These are phyloP conservation scores for Solenopsis invicta DNA, from an alignment of 1,140 invertebrate species.

Conservation along the genomic window DNA sequence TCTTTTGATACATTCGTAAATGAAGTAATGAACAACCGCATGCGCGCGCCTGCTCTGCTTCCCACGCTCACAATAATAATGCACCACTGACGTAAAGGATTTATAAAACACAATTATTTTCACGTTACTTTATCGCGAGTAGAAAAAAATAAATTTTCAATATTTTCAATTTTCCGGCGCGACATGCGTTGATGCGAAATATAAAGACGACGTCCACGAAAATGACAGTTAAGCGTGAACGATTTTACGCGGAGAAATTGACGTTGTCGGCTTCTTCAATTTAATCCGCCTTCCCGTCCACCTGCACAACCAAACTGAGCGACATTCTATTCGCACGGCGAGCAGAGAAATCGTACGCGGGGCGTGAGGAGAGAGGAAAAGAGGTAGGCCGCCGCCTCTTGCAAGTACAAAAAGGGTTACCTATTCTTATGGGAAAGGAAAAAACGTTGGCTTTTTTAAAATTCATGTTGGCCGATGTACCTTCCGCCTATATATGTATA, in stretches of 20 bases:
- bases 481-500: constrained; percentile 5
- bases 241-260: constrained; percentile 49
- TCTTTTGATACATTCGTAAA: too few species aligned
- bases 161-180: constrained; percentile 54
- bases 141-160: constrained; percentile 44
- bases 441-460: constrained; percentile 55
- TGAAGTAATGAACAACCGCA: too few species aligned
- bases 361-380: not conserved
- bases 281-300: constrained; percentile 54
- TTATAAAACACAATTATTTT: constrained; percentile 37
- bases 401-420: constrained; percentile 26
- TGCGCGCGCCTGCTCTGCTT: too few species aligned
- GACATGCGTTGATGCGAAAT: not conserved
- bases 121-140: not conserved
- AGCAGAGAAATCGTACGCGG: constrained; percentile 22
- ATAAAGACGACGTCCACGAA: constrained; percentile 52
- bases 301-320: not conserved
- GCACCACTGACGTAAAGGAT: too few species aligned
- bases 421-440: constrained; percentile 20
- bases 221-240: constrained; percentile 61
- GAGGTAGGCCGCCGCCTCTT: not conserved
- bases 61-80: too few species aligned
- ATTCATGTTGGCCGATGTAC: constrained; percentile 50
- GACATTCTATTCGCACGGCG: constrained; percentile 24
- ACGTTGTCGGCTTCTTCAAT: constrained; percentile 59